Evolutionary conservation across 64 coral and sea anemone genomes (phyloP), one percentile per base, ranked within the genome.

Genomic region (Astreopora myriophthalma): DNA sequence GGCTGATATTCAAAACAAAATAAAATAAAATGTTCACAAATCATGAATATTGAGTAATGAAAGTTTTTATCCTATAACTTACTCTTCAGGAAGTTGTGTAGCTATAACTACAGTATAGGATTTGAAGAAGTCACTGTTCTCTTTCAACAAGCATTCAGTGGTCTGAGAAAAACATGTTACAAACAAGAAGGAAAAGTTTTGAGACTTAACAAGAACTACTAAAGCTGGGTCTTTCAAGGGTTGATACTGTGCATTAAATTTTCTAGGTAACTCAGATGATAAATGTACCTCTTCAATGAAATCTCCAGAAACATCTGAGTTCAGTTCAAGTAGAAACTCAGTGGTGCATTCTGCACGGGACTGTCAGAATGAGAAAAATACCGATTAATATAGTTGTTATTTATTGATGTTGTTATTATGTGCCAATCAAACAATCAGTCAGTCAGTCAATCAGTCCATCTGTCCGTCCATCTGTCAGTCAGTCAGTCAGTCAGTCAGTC

Each of bases 221-320:
- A n/a, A 13, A 13, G 8, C 40, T 8, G 1, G 11, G 40, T 44
- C 40, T 44, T 44, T n/a, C n/a, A n/a, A n/a, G n/a, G n/a, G n/a
- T n/a, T n/a, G n/a, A n/a, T n/a, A n/a, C n/a, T n/a, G n/a, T n/a
- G n/a, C n/a, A n/a, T n/a, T n/a, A n/a, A n/a, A n/a, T n/a, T n/a
- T n/a, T n/a, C n/a, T n/a, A n/a, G n/a, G n/a, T n/a, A n/a, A n/a
- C n/a, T n/a, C n/a, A n/a, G n/a, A n/a, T n/a, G n/a, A 65, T 3
- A 52, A 19, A 1, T 30, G 84, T 76, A 99, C 97, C 94, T 95
- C 97, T 65, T 99, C 97, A 66, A 99, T 82, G 73, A 96, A 99
- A 66, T 99, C 86, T 77, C 97, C 97, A 60, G 87, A 93, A 33
- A 99, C 97, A 93, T 99, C 97, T 38, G 91, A 73, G 75, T 99